A percentile compares a stretch with the other conserved stretches of the same genome.
Evolutionary conservation across 2,797 vertebrate species (phyloP).

Genomic region (Myoxocephalus aenaeus): DNA sequence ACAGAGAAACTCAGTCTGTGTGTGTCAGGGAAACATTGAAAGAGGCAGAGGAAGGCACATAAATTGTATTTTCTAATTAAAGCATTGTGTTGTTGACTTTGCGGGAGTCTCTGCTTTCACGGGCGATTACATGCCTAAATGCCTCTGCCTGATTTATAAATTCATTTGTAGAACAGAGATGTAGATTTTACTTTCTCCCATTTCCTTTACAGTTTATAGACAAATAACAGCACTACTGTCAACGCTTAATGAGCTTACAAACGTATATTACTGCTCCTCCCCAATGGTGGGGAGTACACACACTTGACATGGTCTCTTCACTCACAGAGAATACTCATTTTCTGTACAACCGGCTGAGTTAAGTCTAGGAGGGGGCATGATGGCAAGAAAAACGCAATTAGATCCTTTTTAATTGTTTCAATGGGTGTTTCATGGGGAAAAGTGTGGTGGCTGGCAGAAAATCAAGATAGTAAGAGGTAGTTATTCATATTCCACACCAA

Average conservation of each 20-base stretch:
- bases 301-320: constrained; percentile 1
- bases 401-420: neutral
- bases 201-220: constrained; percentile 17
- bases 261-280: too few relatives aligned
- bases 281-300: neutral
- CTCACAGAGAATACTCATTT: constrained; percentile 4
- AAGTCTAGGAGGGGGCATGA: neutral
- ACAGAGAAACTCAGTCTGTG: neutral
- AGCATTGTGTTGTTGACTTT: constrained; percentile 60
- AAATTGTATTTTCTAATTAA: constrained; percentile 62
- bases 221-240: constrained; percentile 9
- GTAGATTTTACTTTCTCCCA: constrained; percentile 35
- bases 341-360: neutral
- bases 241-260: constrained; percentile 18
- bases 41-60: constrained; percentile 38
- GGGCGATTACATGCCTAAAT: constrained; percentile 60
- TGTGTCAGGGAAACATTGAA: constrained; percentile 4
- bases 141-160: constrained; percentile 38
- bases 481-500: neutral
- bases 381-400: neutral
- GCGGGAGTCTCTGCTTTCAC: constrained; percentile 51
- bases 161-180: constrained; percentile 38
- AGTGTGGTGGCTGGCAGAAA: neutral
- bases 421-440: neutral
- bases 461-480: neutral